Base-by-base conservation (phyloP, 2,888 invertebrate genomes). In the Atherix ibis region DNA sequence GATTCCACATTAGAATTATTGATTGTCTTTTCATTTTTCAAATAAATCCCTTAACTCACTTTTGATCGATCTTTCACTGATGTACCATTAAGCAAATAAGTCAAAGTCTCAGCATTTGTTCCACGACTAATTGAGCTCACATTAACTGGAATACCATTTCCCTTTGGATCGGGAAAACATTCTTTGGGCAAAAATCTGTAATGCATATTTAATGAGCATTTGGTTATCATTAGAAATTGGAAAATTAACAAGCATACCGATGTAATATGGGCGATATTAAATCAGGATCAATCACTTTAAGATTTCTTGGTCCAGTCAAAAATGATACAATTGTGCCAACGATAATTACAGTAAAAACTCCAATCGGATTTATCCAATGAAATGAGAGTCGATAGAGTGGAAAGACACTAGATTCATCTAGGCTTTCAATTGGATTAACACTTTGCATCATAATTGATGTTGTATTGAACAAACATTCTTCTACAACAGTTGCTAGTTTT, bases 351-450 rank as follows among this genome's bases (percentile, higher is more conserved):
- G 74, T 67, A 0, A 67, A 32, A 1, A 78, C 66, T 1, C 83
- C 84, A 32, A 81, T 63, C 1, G 79, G 76, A 25, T 81, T 76
- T 38, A 83, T 76, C 83, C 83, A 84, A 52, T 82, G 74, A 55
- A 81, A 85, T 0, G 83, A 83, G 28, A 85, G 49, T 8, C 79
- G 72, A 59, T 82, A 84, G 10, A 83, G 52, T 0, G 79, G 77
- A 53, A 81, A 83, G 30, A 77, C 65, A 32, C 61, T 52, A 3
- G 66, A 65, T 50, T 67, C 65, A 41, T 66, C 62, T 3, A 45
- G 45, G 43, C 48, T 48, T 5, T 40, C 25, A 9, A 36, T 47
- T 3, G 42, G 22, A 43, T 50, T 50, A 14, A 22, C 36, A 27
- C 2, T 28, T 39, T 6, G 43, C 36, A 25, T 25, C n/a, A n/a